These are phyloP conservation scores for Lithophane socia DNA, from an alignment of 2,888 invertebrate genomes.

Conservation along the genomic window DNA sequence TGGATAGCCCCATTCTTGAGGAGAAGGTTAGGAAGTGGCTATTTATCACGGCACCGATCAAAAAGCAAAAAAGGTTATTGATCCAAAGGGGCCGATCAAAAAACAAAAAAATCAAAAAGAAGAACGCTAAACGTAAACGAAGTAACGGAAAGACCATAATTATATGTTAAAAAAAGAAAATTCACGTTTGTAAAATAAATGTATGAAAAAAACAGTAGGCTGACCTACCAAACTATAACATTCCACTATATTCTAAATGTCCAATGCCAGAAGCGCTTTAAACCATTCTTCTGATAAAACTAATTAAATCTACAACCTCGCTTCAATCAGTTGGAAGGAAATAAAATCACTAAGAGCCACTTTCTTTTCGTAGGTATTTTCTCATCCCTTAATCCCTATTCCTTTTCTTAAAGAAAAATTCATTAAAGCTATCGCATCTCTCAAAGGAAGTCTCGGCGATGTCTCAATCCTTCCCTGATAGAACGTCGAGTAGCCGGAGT, in stretches of 20 bases:
- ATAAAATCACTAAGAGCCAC: constrained; percentile 42
- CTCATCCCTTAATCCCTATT: constrained; percentile 39
- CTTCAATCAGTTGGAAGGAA: constrained; percentile 25
- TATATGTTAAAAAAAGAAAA: too few species aligned
- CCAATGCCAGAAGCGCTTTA: background rate
- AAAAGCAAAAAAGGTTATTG: too few species aligned
- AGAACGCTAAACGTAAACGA: background rate
- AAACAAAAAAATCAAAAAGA: background rate
- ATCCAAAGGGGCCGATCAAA: too few species aligned
- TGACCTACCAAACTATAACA: background rate
- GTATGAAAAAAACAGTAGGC: background rate
- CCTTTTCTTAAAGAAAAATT: constrained; percentile 60
- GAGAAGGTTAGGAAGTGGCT: background rate
- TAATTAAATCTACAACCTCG: constrained; percentile 38
- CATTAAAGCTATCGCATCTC: constrained; percentile 59
- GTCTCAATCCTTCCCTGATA: constrained; percentile 65
- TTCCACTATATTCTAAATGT: background rate
- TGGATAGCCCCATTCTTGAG: too few species aligned
- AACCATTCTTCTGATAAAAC: background rate
- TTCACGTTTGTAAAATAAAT: background rate
- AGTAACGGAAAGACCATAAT: too few species aligned
- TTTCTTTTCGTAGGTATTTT: constrained; percentile 33
- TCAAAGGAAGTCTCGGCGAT: constrained; percentile 57
- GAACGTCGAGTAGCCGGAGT: constrained; percentile 47
- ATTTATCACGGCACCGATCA: background rate